Evolutionary conservation across 2,888 invertebrate genomes (phyloP).

Genomic region (Nasonovia ribisnigri): DNA sequence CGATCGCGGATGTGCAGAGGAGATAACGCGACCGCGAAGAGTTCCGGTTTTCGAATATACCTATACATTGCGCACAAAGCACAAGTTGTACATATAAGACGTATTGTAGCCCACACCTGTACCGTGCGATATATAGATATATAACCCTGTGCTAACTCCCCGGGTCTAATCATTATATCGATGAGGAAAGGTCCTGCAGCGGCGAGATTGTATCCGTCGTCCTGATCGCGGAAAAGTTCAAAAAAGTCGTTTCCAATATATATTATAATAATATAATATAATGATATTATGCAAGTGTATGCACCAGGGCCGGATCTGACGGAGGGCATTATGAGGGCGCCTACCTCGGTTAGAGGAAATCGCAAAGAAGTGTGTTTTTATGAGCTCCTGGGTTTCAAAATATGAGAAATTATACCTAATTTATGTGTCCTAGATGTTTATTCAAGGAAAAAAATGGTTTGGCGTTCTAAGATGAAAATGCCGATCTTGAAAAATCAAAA

Average conservation of each 20-base stretch:
- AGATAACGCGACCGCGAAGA: conserved; percentile 11
- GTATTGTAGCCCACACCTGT: background rate
- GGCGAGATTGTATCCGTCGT: conserved; percentile 6
- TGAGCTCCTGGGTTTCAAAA: too few species aligned
- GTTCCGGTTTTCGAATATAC: conserved; percentile 48
- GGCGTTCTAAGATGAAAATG: too few species aligned
- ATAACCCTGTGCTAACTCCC: background rate
- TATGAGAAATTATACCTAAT: too few species aligned
- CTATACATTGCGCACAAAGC: background rate
- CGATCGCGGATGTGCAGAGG: background rate
- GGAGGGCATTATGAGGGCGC: background rate
- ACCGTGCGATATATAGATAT: too few species aligned
- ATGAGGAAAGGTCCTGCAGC: background rate
- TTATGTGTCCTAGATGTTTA: too few species aligned
- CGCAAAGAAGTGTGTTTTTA: too few species aligned
- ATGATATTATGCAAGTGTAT: too few species aligned
- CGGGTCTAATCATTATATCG: background rate
- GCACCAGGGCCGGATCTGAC: background rate
- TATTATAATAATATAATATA: background rate
- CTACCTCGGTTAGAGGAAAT: too few species aligned
- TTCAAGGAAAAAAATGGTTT: too few species aligned
- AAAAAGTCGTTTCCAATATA: background rate
- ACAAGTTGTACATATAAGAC: background rate
- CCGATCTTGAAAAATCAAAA: too few species aligned
- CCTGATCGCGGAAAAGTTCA: background rate